These are phyloP conservation scores for Ophion ventricosus DNA, from an alignment of 2,888 invertebrate genomes.

Conservation along the genomic window DNA sequence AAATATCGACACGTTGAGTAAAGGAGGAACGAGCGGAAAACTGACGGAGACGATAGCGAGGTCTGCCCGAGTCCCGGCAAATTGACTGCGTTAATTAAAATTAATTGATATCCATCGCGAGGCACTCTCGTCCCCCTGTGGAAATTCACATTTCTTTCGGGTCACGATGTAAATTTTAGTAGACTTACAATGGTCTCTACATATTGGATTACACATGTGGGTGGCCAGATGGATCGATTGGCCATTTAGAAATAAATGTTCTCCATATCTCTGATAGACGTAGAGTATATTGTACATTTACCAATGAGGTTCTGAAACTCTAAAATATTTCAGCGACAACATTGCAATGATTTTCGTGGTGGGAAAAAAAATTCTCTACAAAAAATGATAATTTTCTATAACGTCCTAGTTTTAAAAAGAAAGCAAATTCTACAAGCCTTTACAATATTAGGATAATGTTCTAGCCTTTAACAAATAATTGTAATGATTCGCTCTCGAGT, in stretches of 20 bases:
- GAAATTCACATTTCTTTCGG: constrained; percentile 39
- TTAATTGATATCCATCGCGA: constrained; percentile 74
- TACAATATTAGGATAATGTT: too few species aligned
- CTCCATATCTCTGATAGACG: too few species aligned
- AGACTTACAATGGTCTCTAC: constrained; percentile 42
- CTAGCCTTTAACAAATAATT: too few species aligned
- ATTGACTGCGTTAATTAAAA: constrained; percentile 80
- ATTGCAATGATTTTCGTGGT: too few species aligned
- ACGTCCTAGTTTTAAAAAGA: not conserved
- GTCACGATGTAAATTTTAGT: constrained; percentile 65
- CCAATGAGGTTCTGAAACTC: too few species aligned
- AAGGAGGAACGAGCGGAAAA: constrained; percentile 20
- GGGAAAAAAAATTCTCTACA: too few species aligned
- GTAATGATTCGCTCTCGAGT: too few species aligned
- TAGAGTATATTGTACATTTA: too few species aligned
- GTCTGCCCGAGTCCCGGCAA: constrained; percentile 65
- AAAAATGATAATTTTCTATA: too few species aligned
- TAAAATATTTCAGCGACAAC: too few species aligned
- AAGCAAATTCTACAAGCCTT: not conserved
- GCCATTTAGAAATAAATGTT: too few species aligned
- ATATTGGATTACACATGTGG: not conserved
- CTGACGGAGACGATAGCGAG: constrained; percentile 36
- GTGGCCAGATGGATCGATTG: not conserved
- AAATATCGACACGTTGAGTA: constrained; percentile 59
- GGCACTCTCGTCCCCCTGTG: constrained; percentile 36